Evolutionary conservation across 2,888 invertebrate genomes (phyloP), one percentile per base, ranked within the genome.

Genomic region (Aquatica leii): DNA sequence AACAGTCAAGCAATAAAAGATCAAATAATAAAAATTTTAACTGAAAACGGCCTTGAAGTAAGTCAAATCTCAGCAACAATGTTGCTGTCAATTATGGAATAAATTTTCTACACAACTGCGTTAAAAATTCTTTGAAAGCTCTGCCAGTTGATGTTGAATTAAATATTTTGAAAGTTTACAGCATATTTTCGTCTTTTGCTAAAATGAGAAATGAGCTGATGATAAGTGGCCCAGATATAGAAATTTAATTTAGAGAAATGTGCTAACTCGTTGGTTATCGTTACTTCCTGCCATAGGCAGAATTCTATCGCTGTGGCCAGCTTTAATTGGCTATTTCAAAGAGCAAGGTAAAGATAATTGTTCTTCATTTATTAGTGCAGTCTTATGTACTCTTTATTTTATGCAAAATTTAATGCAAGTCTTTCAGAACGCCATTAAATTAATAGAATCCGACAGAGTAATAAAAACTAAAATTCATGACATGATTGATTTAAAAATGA

Each of bases 31-130:
- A 2, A 52, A 6, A 52, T 52, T 52, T 52, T 52, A 35, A 14
- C 34, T 31, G 15, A 52, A 31, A 52, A 52, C 52, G 37, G 34
- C 35, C 35, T 52, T 14, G 15, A 52, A 52, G 52, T 6, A 15
- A 52, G 52, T 52, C 52, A 52, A 52, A 52, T 52, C 35, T 52
- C 37, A 52, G 52, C 52, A 52, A 37, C 35, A 52, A 52, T 35
- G 52, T n/a, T 52, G 34, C 52, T 52, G 52, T 35, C 8, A 52
- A 52, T 34, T 52, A 52, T 52, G 52, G 35, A 52, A 11, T 34
- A 52, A 52, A 52, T 35, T 15, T 52, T 52, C 21, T 48, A 48
- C 48, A 48, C 48, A 15, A 48, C 48, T 48, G 48, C 18, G 48
- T 48, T n/a, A 40, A 40, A 40, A 11, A 40, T 40, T 40, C 40